Evolutionary conservation across 2,888 invertebrate genomes (phyloP).

Genomic region (Hydrotaea cyrtoneurina): DNA sequence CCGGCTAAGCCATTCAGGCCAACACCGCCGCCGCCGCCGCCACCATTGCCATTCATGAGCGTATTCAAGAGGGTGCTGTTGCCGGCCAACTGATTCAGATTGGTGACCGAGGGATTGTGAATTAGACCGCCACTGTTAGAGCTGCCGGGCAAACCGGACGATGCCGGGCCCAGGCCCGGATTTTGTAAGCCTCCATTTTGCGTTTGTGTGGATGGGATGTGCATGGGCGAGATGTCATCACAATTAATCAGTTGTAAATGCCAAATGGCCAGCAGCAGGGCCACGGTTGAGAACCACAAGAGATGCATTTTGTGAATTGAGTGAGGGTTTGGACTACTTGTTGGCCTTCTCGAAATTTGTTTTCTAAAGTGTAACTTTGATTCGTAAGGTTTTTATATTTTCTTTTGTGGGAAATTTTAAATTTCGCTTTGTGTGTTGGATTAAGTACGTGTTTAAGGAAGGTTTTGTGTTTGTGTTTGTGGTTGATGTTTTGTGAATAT

Average conservation of each 20-base stretch:
- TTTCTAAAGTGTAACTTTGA: not conserved
- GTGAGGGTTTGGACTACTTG: slow-evolving; percentile 49
- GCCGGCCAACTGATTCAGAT: slow-evolving; percentile 66
- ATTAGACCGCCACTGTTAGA: slow-evolving; percentile 24
- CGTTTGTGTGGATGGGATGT: slow-evolving; percentile 57
- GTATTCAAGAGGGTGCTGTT: slow-evolving; percentile 75
- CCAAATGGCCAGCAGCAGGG: slow-evolving; percentile 68
- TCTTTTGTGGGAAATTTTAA: slow-evolving; percentile 26
- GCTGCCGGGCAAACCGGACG: not conserved
- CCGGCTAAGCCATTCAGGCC: slow-evolving; percentile 45
- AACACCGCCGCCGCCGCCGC: slow-evolving; percentile 2
- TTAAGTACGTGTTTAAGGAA: slow-evolving; percentile 27
- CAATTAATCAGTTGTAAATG: slow-evolving; percentile 69
- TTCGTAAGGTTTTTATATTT: not conserved
- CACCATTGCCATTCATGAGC: slow-evolving; percentile 60
- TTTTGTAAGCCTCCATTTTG: slow-evolving; percentile 53
- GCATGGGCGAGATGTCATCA: slow-evolving; percentile 68
- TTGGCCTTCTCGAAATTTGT: not conserved
- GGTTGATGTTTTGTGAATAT: slow-evolving; percentile 14
- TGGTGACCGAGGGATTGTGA: slow-evolving; percentile 47
- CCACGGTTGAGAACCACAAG: slow-evolving; percentile 66
- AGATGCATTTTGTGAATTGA: slow-evolving; percentile 67
- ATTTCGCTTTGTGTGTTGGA: slow-evolving; percentile 42
- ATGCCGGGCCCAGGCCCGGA: not conserved
- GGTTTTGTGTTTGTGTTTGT: not conserved